A percentile compares a stretch with the other conserved stretches of the same genome.
phyloP scores from a whole-genome alignment of 2,888 invertebrate species.

The Dromius quadrimaculatus region DNA sequence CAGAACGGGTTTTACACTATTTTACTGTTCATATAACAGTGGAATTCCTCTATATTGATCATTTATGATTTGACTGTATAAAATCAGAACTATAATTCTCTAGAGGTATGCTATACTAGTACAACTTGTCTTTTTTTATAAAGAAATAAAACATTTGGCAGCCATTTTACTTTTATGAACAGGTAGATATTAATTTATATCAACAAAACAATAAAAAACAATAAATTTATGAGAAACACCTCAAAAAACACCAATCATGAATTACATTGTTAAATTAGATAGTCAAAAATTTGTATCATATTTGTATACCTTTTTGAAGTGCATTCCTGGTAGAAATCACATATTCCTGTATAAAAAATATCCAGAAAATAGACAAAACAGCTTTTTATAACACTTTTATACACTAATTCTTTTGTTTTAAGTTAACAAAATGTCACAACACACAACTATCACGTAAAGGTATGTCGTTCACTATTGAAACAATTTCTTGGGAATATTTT shows the following conservation, averaged over 20 bases:
- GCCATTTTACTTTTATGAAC: slow-evolving; percentile 49
- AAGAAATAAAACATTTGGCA: slow-evolving; percentile 39
- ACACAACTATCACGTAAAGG: slow-evolving; percentile 26
- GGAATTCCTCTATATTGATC: slow-evolving; percentile 4
- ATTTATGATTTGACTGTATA: slow-evolving; percentile 23
- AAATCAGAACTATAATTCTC: slow-evolving; percentile 44
- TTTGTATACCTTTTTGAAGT: slow-evolving; percentile 14
- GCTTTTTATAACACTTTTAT: slow-evolving; percentile 6
- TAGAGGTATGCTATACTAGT: slow-evolving; percentile 35
- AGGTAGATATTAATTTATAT: slow-evolving; percentile 46
- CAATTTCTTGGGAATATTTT: background rate
- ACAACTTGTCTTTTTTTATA: slow-evolving; percentile 38
- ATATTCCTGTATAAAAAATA: slow-evolving; percentile 38
- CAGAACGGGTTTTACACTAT: background rate
- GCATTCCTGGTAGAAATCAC: slow-evolving; percentile 32
- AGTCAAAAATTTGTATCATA: background rate
- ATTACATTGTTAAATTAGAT: background rate
- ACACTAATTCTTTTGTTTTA: slow-evolving; percentile 43
- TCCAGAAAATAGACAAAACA: background rate
- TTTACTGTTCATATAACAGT: background rate
- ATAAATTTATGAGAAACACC: background rate
- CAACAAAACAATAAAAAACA: background rate
- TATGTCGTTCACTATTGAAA: slow-evolving; percentile 15
- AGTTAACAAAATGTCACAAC: slow-evolving; percentile 30
- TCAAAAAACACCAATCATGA: background rate